These are phyloP conservation scores for Drosophila aldrichi DNA, from an alignment of 2,888 invertebrate species.

Conservation along the genomic window DNA sequence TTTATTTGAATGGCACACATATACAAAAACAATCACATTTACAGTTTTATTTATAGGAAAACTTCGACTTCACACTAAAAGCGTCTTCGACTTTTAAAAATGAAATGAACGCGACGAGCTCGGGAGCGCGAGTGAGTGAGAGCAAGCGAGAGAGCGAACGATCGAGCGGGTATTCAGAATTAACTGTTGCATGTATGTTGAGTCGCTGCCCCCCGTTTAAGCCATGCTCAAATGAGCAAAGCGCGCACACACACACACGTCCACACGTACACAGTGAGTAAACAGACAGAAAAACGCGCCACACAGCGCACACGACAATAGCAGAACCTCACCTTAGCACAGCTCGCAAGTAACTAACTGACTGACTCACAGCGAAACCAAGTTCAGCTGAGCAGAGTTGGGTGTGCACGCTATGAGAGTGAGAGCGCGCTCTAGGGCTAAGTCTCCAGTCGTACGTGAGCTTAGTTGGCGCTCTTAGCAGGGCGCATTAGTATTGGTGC, in stretches of 20 bases:
- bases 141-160: constrained; percentile 10
- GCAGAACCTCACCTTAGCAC: constrained; percentile 73
- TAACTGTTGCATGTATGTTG: constrained; percentile 70
- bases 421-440: constrained; percentile 60
- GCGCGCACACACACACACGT: constrained; percentile 28
- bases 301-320: constrained; percentile 29
- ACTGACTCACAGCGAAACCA: constrained; percentile 64
- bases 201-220: constrained; percentile 66
- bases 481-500: constrained; percentile 18
- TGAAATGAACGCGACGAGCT: constrained; percentile 30
- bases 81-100: constrained; percentile 28
- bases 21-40: constrained; percentile 23
- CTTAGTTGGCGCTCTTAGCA: constrained; percentile 44
- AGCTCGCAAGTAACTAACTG: constrained; percentile 71
- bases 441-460: constrained; percentile 28
- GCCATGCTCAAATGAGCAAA: constrained; percentile 68
- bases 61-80: constrained; percentile 24
- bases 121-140: constrained; percentile 1
- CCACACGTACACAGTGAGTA: constrained; percentile 18
- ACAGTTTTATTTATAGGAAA: constrained; percentile 12
- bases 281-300: constrained; percentile 17
- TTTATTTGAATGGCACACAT: constrained; percentile 42
- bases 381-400: constrained; percentile 39
- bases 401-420: constrained; percentile 35
- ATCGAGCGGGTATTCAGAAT: constrained; percentile 31